Conservation (phyloP, 2,888 invertebrate species). For the Xylophagus ater region DNA sequence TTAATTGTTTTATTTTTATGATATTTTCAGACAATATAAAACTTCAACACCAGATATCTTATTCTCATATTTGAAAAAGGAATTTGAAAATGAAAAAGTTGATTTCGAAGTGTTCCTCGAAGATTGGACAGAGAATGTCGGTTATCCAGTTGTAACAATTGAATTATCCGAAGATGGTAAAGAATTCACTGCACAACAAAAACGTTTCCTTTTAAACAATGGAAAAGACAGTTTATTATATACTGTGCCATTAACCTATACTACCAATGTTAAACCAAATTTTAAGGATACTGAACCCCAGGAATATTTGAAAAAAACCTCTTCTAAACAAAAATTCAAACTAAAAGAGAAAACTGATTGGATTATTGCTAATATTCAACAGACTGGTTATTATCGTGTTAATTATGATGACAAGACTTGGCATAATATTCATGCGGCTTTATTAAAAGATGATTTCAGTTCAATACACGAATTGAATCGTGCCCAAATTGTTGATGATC, state of each 20-base stretch:
- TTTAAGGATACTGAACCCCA: slow-evolving; percentile 25
- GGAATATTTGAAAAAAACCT: slow-evolving; percentile 20
- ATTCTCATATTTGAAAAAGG: slow-evolving; percentile 6
- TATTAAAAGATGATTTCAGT: slow-evolving; percentile 36
- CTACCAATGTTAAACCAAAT: slow-evolving; percentile 22
- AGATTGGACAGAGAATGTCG: slow-evolving; percentile 55
- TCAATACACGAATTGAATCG: slow-evolving; percentile 54
- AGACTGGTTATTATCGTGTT: slow-evolving; percentile 54
- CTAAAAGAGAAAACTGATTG: slow-evolving; percentile 33
- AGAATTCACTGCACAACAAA: slow-evolving; percentile 21
- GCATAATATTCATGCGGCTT: slow-evolving; percentile 41
- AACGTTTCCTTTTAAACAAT: slow-evolving; percentile 24
- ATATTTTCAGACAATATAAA: background rate
- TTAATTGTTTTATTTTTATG: background rate
- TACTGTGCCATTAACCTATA: slow-evolving; percentile 30
- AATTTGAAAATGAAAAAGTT: slow-evolving; percentile 49
- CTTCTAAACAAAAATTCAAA: background rate
- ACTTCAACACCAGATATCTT: background rate
- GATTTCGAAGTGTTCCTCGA: slow-evolving; percentile 44
- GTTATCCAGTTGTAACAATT: slow-evolving; percentile 53
- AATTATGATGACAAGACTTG: slow-evolving; percentile 52
- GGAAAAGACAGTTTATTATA: slow-evolving; percentile 24
- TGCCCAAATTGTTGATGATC: slow-evolving; percentile 73
- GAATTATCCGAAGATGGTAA: slow-evolving; percentile 11
- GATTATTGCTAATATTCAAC: slow-evolving; percentile 50